Conservation (phyloP, 2,113 vertebrate genomes). For the Perca fluviatilis region DNA sequence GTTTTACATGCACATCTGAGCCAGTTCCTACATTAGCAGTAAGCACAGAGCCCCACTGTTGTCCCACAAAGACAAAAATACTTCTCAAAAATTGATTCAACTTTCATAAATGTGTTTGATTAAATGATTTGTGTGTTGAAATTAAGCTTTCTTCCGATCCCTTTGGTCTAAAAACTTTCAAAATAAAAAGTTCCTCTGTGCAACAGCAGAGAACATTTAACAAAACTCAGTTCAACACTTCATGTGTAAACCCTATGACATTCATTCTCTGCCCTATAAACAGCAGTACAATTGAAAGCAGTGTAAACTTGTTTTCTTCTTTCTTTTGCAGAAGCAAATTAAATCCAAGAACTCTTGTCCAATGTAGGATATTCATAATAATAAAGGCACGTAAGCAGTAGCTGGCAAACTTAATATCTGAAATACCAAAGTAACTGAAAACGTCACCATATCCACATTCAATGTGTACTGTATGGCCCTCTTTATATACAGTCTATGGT, state of each 20-base stretch:
- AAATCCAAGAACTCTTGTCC: constrained; percentile 29
- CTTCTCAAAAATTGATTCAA: constrained; percentile 34
- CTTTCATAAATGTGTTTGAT: constrained; percentile 28
- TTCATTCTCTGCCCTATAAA: constrained; percentile 57
- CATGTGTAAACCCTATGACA: constrained; percentile 56
- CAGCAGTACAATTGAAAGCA: constrained; percentile 28
- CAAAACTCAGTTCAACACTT: constrained; percentile 13
- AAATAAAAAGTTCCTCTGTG: constrained; percentile 15
- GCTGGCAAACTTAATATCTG: constrained; percentile 50
- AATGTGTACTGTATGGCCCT: background rate
- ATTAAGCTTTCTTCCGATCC: constrained; percentile 44
- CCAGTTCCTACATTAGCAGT: background rate
- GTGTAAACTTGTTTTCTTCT: constrained; percentile 44
- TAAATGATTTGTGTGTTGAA: constrained; percentile 17
- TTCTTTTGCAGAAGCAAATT: constrained; percentile 39
- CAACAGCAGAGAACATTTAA: constrained; percentile 45
- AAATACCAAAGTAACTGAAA: constrained; percentile 31
- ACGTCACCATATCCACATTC: constrained; percentile 47
- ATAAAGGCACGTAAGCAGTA: constrained; percentile 77
- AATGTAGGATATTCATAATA: constrained; percentile 16
- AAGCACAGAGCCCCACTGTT: constrained; percentile 23
- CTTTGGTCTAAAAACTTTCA: constrained; percentile 62
- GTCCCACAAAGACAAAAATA: constrained; percentile 46
- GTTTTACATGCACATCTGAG: constrained; percentile 36
- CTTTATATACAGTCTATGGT: too few relatives aligned